These are phyloP conservation scores for Euschistus heros DNA, from an alignment of 1,140 invertebrate species.

Conservation along the genomic window DNA sequence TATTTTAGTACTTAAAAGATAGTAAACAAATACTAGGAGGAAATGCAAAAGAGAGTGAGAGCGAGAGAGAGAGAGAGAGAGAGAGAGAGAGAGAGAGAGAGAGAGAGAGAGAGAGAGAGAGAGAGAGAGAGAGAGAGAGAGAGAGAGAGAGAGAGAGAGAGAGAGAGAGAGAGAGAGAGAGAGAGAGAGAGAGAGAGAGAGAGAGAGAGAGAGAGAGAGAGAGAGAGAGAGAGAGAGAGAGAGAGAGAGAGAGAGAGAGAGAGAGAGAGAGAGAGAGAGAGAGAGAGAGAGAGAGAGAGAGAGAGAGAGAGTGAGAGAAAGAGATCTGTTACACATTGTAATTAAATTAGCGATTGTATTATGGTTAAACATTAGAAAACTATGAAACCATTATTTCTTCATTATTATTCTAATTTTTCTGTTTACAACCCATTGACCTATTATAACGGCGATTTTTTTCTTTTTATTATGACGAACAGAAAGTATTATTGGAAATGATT, in stretches of 20 bases:
- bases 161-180: constrained; percentile 15
- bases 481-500: neutral
- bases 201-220: constrained; percentile 10
- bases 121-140: constrained; percentile 16
- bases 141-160: constrained; percentile 10
- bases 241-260: constrained; percentile 10
- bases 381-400: too few species aligned
- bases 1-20: too few species aligned
- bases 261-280: constrained; percentile 7
- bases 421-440: too few species aligned
- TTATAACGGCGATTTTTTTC: too few species aligned
- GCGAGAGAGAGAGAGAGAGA: constrained; percentile 21
- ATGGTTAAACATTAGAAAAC: neutral
- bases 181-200: constrained; percentile 6
- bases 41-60: too few species aligned
- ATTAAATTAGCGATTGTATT: too few species aligned
- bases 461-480: too few species aligned
- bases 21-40: neutral
- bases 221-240: constrained; percentile 19
- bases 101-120: constrained; percentile 16
- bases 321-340: neutral
- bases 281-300: constrained; percentile 1
- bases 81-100: constrained; percentile 19
- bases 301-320: neutral
- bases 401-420: too few species aligned